Percentiles rank a stretch among this genome's conserved stretches.
These are phyloP conservation scores for Dasyornis broadbenti DNA, from an alignment of 2,113 vertebrate species.

Conservation along the genomic window DNA sequence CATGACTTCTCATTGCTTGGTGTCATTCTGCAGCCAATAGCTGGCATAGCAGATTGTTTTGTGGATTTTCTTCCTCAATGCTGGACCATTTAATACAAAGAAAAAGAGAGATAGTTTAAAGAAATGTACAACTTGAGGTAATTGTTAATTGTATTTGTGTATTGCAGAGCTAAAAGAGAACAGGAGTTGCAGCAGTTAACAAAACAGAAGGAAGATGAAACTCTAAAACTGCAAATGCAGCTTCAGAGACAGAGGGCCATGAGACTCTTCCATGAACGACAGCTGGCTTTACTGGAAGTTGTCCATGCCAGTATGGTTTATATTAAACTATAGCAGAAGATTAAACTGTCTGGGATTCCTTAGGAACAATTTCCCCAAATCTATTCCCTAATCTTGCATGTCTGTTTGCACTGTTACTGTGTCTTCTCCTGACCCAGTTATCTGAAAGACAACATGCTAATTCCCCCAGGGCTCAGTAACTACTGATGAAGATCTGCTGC, in stretches of 20 bases:
- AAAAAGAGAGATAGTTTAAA: not conserved
- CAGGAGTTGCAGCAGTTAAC: conserved; percentile 69
- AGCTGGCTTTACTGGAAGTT: conserved; percentile 82
- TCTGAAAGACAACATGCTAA: not conserved
- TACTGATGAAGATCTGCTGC: not conserved
- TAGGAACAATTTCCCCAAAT: not conserved
- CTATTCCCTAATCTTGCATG: not conserved
- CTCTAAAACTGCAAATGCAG: conserved; percentile 74
- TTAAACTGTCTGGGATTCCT: not conserved
- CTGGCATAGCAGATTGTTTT: not conserved
- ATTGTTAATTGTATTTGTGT: not conserved
- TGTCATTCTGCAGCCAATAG: not conserved
- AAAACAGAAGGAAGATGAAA: conserved; percentile 79
- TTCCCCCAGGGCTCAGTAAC: not conserved
- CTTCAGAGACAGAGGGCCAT: conserved; percentile 84
- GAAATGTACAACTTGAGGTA: not conserved
- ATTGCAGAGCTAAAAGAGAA: conserved; percentile 76
- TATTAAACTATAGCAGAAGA: conserved; percentile 1
- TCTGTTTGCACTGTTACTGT: not conserved
- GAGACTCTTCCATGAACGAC: conserved; percentile 84
- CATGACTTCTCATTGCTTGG: not conserved
- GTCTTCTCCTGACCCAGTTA: not conserved
- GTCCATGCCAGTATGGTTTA: conserved; percentile 81
- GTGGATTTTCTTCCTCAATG: not conserved
- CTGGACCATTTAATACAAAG: not conserved